Conservation (phyloP, 2,113 vertebrate species). For the Microcebus lehilahytsara region DNA sequence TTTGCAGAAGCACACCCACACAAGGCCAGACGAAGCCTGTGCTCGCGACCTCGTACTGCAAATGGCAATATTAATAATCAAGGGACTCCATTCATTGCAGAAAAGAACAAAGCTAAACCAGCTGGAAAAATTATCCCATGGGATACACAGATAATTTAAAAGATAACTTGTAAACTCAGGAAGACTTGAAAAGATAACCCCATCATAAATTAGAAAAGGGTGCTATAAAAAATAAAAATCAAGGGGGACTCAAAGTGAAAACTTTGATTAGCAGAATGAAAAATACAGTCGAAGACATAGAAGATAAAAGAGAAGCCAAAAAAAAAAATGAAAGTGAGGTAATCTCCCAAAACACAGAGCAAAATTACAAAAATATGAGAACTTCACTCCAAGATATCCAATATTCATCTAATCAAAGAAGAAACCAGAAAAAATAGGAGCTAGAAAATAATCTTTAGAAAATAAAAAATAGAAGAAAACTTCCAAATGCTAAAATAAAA, state of each 20-base stretch:
- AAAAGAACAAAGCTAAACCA: not conserved
- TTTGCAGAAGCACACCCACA: not conserved
- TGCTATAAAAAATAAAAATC: not conserved
- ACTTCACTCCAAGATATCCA: not conserved
- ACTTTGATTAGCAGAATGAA: conserved; percentile 11
- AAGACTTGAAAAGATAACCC: not conserved
- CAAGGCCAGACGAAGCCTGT: not conserved
- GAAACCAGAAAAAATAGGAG: not conserved
- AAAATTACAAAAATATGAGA: not conserved
- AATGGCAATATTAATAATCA: not conserved
- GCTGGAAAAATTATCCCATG: not conserved
- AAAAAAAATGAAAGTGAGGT: not conserved
- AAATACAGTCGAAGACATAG: not conserved
- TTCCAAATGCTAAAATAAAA: not conserved
- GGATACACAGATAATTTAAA: not conserved
- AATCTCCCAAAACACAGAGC: not conserved
- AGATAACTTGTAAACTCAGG: not conserved
- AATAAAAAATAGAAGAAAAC: conserved; percentile 4
- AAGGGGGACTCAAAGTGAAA: not conserved
- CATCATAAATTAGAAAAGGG: not conserved
- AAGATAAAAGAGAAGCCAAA: not conserved
- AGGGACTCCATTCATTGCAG: not conserved
- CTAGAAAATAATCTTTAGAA: not conserved
- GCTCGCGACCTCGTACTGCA: not conserved
- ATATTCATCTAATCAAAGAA: not conserved